Evolutionary conservation across 1,140 invertebrate species (phyloP), one percentile per base, ranked within the genome.

Genomic region (Megathymus violae): DNA sequence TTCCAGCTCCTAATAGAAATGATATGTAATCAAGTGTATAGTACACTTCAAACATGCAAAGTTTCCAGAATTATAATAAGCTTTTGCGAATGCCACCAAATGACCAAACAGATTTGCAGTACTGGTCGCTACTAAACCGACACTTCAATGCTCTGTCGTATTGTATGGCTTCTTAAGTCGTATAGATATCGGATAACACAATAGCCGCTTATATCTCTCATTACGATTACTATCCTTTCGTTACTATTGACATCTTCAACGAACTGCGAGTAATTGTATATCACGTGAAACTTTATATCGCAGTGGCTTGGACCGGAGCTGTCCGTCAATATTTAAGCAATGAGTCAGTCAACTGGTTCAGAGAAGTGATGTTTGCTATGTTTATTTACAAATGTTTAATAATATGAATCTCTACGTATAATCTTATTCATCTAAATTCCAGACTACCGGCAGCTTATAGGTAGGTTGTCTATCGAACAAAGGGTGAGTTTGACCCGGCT

Each of bases 141-240:
- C 84, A 86, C 83, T 74, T 82, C 66, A 78, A 78, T 84, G 78
- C 76, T 74, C 72, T 78, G 78, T 79, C 74, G 73, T 71, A 72
- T 71, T 80, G 62, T 88, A 88, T 50, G 86, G 86, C 85, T 89
- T 89, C 88, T 78, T 85, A 84, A 90, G 86, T 90, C 85, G 88
- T 88, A 90, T 78, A 73, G 84, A 86, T 88, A 85, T 90, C 85
- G 60, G 64, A 69, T 90, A 81, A 83, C 87, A 87, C 84, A 86
- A 85, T 88, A 85, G 77, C 76, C 69, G 78, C 78, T 84, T 82
- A 87, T 82, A 79, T 79, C 73, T 60, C 56, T 60, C 56, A 60
- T 60, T 60, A 60, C 56, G 44, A 60, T 60, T 60, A 48, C 56
- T 48, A 60, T 60, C 44, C 56, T 60, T 60, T 59, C 27, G 56